phyloP scores from a whole-genome alignment of 2,113 vertebrate species.

The Edolisoma coerulescens region DNA sequence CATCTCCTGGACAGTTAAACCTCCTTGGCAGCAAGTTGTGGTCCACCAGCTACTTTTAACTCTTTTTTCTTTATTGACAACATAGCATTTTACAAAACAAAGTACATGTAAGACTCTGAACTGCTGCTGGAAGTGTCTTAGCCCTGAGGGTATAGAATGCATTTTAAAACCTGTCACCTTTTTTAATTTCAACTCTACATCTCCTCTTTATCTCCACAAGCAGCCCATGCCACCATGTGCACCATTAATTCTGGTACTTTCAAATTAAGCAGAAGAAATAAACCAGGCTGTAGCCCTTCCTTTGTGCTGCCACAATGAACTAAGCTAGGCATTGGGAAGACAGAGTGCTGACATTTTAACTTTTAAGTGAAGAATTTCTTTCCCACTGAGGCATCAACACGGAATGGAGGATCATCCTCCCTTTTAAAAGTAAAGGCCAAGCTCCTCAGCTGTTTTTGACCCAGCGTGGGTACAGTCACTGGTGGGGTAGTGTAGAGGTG shows the following conservation, averaged over 20 bases:
- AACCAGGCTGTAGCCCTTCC: background rate
- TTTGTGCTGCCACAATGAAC: background rate
- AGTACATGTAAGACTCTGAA: background rate
- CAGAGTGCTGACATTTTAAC: slow-evolving; percentile 10
- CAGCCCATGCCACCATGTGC: background rate
- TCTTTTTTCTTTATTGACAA: background rate
- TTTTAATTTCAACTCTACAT: background rate
- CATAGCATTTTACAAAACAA: background rate
- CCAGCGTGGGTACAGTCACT: background rate
- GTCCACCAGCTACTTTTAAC: background rate
- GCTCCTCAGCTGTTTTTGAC: background rate
- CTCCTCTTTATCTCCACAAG: background rate
- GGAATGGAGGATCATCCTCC: background rate
- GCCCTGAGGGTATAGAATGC: background rate
- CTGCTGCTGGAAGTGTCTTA: background rate
- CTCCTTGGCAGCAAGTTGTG: background rate
- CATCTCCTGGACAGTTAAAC: background rate
- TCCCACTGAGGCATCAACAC: background rate
- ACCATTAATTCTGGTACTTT: slow-evolving; percentile 32
- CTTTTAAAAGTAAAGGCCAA: background rate
- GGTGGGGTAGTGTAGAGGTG: background rate
- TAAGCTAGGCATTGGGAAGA: background rate
- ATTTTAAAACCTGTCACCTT: background rate
- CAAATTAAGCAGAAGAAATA: slow-evolving; percentile 30
- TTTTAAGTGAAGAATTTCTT: background rate